Evolutionary conservation across 1,140 invertebrate genomes (phyloP), one percentile per base, ranked within the genome.

Genomic region (Lineus longissimus): DNA sequence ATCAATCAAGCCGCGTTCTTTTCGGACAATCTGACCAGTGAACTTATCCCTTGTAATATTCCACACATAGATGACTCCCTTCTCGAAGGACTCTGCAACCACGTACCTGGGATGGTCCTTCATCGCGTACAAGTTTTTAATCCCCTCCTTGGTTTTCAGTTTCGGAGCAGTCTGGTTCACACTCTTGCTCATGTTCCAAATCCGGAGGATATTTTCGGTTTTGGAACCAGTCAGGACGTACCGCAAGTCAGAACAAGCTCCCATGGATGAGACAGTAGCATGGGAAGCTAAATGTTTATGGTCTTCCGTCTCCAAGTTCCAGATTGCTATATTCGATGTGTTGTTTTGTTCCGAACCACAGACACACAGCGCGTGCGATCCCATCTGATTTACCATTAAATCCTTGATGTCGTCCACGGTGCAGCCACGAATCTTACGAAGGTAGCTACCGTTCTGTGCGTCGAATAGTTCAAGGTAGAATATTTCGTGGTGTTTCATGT

Each of bases 301-400:
- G 45, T 80, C 77, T 64, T 81, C 77, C 1, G 79, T 80, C 70
- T 81, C 79, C 27, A 81, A 59, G 60, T 81, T 81, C 77, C 77
- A 81, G 0, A 78, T 62, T n/a, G 74, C 73, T 22, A 81, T 72
- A 65, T 80, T 72, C 9, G 78, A 75, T 17, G 68, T 70, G 43
- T 72, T 70, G 45, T 70, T 77, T 11, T 70, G 59, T 29, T 71
- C 65, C 2, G 71, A 75, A 11, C 68, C 66, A 55, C 70, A 76
- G 2, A 76, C 62, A 15, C 71, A 71, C 22, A 81, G 69, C 1
- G 73, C 75, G 59, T 79, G 77, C 9, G 73, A 77, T 2, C 77
- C 77, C 1, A 70, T 64, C 25, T 73, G 67, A 62, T 78, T 79
- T 4, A 78, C 63, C 30, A 71, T 64, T 29, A 80, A 43, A 17